Evolutionary conservation across 2,113 vertebrate species (phyloP).

Genomic region (Phrynosoma blainvillii): DNA sequence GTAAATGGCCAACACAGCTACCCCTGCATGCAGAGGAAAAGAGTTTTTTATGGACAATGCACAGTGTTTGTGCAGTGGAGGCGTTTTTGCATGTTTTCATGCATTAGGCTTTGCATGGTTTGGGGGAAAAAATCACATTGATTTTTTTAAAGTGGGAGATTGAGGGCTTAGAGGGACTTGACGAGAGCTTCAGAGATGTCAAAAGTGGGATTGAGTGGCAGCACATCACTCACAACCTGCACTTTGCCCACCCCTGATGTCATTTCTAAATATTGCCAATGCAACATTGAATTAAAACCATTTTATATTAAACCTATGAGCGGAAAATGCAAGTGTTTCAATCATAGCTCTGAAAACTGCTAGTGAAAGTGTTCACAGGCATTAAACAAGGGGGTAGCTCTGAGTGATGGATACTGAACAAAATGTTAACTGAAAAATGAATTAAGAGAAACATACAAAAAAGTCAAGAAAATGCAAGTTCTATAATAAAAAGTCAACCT

Average conservation of each 20-base stretch:
- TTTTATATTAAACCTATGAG: neutral
- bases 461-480: constrained; percentile 6
- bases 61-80: no score
- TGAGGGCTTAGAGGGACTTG: neutral
- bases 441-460: constrained; percentile 21
- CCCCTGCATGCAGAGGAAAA: no score
- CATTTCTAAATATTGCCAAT: neutral
- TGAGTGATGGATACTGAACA: constrained; percentile 9
- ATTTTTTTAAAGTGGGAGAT: no score
- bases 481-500: neutral
- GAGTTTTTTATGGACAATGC: no score
- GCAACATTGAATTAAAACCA: neutral
- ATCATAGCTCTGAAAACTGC: neutral
- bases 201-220: no score
- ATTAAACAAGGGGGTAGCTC: neutral
- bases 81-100: no score
- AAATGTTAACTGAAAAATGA: neutral
- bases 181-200: neutral
- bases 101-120: no score
- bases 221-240: no score
- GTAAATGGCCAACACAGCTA: no score
- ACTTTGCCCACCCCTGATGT: no score
- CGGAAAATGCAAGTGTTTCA: neutral
- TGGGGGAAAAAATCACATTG: no score
- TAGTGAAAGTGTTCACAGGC: neutral